Conservation (phyloP, 2,797 vertebrate genomes). For the Antennarius maculatus region DNA sequence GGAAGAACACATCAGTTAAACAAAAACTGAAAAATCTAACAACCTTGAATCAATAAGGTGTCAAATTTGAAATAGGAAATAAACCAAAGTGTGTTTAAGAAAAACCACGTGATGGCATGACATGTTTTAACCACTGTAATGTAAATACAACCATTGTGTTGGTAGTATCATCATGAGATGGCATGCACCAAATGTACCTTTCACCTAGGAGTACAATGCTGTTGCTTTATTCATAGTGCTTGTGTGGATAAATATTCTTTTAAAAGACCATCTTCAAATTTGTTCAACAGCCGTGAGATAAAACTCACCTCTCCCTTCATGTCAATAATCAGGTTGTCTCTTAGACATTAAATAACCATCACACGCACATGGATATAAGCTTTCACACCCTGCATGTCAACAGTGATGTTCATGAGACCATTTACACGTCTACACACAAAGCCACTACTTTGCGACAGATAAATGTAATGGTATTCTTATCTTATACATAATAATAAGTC, state of each 20-base stretch:
- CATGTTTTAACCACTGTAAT: not conserved
- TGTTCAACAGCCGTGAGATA: not conserved
- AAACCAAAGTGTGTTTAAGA: not conserved
- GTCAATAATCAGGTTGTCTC: slow-evolving; percentile 36
- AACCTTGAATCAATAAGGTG: too few relatives aligned
- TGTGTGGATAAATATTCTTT: slow-evolving; percentile 11
- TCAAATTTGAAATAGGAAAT: not conserved
- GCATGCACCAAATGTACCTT: too few relatives aligned
- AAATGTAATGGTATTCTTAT: not conserved
- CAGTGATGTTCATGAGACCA: slow-evolving; percentile 16
- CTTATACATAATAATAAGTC: slow-evolving; percentile 19
- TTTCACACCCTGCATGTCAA: slow-evolving; percentile 56
- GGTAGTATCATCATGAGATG: too few relatives aligned
- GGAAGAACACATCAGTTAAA: too few relatives aligned
- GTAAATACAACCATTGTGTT: not conserved
- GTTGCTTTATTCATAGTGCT: slow-evolving; percentile 8
- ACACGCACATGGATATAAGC: slow-evolving; percentile 3
- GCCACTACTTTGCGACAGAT: not conserved
- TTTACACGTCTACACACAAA: slow-evolving; percentile 15
- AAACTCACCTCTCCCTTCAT: slow-evolving; percentile 25
- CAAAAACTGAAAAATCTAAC: too few relatives aligned
- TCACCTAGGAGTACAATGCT: not conserved
- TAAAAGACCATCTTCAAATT: slow-evolving; percentile 7
- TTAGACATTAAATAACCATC: slow-evolving; percentile 16
- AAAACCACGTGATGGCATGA: not conserved